Evolutionary conservation across 2,797 vertebrate genomes (phyloP).

Genomic region (Masticophis lateralis): DNA sequence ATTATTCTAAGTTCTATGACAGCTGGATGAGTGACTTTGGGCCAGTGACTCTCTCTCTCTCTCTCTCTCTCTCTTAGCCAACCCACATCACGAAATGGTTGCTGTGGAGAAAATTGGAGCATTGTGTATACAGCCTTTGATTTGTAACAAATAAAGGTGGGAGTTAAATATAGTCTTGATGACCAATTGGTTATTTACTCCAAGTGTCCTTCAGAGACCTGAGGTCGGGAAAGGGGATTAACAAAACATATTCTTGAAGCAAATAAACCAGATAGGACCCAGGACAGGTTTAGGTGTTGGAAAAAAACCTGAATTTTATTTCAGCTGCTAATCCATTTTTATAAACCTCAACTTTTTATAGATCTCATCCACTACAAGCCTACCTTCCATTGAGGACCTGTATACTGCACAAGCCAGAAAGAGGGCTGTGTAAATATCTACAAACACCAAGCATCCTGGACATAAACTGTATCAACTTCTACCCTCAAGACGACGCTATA

Average conservation of each 20-base stretch:
- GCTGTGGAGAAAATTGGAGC: not conserved
- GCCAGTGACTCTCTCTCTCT: not conserved
- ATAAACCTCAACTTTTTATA: not conserved
- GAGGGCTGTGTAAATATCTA: not conserved
- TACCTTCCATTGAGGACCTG: not conserved
- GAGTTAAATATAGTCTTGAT: not conserved
- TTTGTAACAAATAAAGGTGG: not conserved
- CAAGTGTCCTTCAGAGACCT: not conserved
- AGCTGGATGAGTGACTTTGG: not conserved
- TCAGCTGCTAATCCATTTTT: not conserved
- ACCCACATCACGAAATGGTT: not conserved
- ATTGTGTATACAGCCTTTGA: not conserved
- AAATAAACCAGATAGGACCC: not conserved
- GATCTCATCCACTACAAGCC: not conserved
- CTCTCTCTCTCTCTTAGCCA: not conserved
- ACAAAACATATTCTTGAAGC: not conserved
- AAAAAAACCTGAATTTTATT: not conserved
- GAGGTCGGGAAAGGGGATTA: not conserved
- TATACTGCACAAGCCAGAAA: not conserved
- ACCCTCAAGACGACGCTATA: not conserved
- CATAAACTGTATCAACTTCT: not conserved
- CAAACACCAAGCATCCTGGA: not conserved
- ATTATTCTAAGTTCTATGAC: not conserved
- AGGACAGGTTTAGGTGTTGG: not conserved
- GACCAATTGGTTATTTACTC: not conserved